Evolutionary conservation across 2,113 vertebrate species (phyloP), one percentile per base, ranked within the genome.

Genomic region (Heloderma charlesbogerti): DNA sequence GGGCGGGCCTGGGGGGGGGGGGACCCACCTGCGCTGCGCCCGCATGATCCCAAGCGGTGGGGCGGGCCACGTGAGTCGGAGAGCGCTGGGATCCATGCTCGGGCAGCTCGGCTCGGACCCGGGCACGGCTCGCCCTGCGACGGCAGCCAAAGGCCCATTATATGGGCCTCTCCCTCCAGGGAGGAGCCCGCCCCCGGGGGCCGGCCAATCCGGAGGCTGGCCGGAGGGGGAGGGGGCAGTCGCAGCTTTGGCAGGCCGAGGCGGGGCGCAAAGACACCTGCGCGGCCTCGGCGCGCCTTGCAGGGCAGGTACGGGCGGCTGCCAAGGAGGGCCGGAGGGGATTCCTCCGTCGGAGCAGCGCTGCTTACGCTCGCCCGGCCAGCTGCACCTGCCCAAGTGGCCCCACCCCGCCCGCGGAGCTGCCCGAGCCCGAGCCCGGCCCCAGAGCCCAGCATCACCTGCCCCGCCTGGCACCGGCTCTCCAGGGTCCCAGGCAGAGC

Each of bases 21-120:
- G 40, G 4, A n/a, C 89, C 25, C 72, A 90, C 89, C 89, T 86
- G 83, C 40, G 45, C 3, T 31, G 83, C 27, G 74, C 43, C 89
- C n/a, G 48, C 89, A 90, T 86, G 74, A 1, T 80, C 25, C 45
- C 74, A 3, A 10, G 34, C 8, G n/a, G 16, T 8, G 34, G 40
- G 40, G 34, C 1, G 16, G 10, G 2, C 29, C 48, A n/a, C 2
- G 63, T 18, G 15, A n/a, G 1, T 13, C 78, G 16, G 6, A 5
- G n/a, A 5, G 10, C 2, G 48, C 51, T 29, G 20, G 51, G 27
- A 2, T 31, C 6, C 40, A 22, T 12, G 1, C 48, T 74, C 48
- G 45, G 67, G 40, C 66, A 22, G 60, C 60, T 18, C 43, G 22
- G 67, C 18, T 1, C 22, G 84, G 69, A 40, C 10, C 3, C 34